Percentiles rank a stretch among this genome's conserved stretches.
Conservation (phyloP, 30 jellyfish, hydroid and myxozoan genomes). For the Hydra vulgaris region DNA sequence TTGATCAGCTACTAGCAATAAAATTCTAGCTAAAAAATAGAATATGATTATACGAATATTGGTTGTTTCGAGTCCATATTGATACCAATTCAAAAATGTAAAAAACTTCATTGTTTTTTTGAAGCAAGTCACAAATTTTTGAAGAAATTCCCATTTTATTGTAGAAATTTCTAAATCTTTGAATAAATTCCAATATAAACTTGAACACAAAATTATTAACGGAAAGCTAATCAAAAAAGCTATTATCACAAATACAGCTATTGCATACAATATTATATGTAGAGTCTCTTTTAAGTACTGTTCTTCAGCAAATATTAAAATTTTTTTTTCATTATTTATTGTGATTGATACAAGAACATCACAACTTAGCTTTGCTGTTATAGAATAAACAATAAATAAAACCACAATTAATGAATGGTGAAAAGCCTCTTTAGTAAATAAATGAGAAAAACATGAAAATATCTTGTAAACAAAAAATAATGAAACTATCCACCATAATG, state of each 20-base stretch:
- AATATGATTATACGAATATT: not conserved
- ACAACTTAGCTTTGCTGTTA: not conserved
- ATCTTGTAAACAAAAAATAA: not conserved
- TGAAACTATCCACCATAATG: not conserved
- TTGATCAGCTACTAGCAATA: not conserved
- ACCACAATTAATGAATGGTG: not conserved
- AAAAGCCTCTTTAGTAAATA: slow-evolving; percentile 4
- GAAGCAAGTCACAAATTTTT: not conserved
- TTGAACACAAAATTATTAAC: not conserved
- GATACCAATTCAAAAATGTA: not conserved
- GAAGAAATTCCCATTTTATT: not conserved
- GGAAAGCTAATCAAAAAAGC: not conserved
- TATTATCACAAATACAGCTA: not conserved
- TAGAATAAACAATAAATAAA: not conserved
- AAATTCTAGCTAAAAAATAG: slow-evolving; percentile 2
- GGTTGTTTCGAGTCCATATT: not conserved
- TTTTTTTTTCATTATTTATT: not conserved
- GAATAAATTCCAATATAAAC: not conserved
- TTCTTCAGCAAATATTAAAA: not conserved
- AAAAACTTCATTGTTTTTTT: no score
- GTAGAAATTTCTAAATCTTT: no score
- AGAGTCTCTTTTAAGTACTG: not conserved
- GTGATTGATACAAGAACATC: not conserved
- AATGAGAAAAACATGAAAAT: not conserved
- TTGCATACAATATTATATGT: not conserved